A percentile compares a stretch with the other conserved stretches of the same genome.
Evolutionary conservation across 2,888 invertebrate species (phyloP).

Genomic region (Coelogynopora nodosa): DNA sequence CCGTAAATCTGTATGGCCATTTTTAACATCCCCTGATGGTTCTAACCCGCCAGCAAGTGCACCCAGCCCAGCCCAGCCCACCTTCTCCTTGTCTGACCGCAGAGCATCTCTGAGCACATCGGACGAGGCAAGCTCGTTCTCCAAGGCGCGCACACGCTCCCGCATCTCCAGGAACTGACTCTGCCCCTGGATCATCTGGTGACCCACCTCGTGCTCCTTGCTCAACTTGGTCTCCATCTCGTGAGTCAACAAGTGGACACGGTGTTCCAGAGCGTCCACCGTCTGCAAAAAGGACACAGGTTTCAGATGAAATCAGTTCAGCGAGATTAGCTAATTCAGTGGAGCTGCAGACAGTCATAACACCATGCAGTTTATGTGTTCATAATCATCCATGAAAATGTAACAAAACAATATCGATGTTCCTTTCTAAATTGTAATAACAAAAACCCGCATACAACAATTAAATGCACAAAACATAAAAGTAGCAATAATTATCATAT

Average conservation of each 20-base stretch:
- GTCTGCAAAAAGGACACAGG: background rate
- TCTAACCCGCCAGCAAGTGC: too few species aligned
- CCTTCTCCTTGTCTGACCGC: slow-evolving; percentile 74
- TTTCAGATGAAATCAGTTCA: background rate
- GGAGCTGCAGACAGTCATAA: too few species aligned
- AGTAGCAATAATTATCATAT: too few species aligned
- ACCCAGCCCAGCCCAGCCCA: slow-evolving; percentile 60
- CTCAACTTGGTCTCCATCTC: slow-evolving; percentile 69
- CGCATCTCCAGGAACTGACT: slow-evolving; percentile 74
- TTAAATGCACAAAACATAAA: too few species aligned
- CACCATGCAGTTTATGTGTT: too few species aligned
- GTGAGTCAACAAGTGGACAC: slow-evolving; percentile 72
- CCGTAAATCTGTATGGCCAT: too few species aligned
- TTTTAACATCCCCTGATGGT: too few species aligned
- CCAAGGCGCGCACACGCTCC: slow-evolving; percentile 73
- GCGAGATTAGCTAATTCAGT: too few species aligned
- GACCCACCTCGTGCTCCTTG: slow-evolving; percentile 63
- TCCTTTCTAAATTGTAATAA: too few species aligned
- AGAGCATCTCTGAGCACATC: slow-evolving; percentile 72
- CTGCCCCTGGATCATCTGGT: slow-evolving; percentile 69
- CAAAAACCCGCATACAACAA: too few species aligned
- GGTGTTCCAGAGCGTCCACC: slow-evolving; percentile 67
- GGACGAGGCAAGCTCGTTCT: slow-evolving; percentile 73
- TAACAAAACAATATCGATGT: too few species aligned
- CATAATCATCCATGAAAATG: too few species aligned